Evolutionary conservation across 2,113 vertebrate species (phyloP), one percentile per base, ranked within the genome.

Genomic region (Rhinoderma darwinii): DNA sequence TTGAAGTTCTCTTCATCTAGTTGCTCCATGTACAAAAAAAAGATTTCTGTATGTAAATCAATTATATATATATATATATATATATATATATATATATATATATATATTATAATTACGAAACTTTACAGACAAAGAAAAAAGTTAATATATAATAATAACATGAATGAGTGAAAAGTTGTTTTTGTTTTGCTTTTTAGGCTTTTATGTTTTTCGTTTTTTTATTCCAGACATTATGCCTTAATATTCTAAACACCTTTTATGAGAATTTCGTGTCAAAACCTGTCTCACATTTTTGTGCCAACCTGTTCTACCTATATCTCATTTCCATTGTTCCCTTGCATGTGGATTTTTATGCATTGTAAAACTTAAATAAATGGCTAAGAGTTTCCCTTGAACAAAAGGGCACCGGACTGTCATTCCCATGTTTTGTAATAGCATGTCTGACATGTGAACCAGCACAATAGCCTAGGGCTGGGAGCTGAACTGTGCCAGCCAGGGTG

Each of bases 401-500:
- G 54, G 84, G n/a, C 74, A 66, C 4, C 44, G 30, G 41, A 22
- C 75, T 47, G 59, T 44, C 37, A 61, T 63, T 50, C 37, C 72
- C 18, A 79, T 30, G 54, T 66, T 14, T 41, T 83, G 30, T 43
- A 87, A 87, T 73, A 73, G 59, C 27, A 83, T 50, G 66, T 81
- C 50, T 47, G 63, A 84, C 63, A 70, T 59, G 54, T 39, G 61
- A 72, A 54, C 84, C 54, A 75, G 66, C 51, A 68, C 82, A 75
- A 66, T 75, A 68, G 74, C 74, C 54, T 27, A 68, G 43, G 39
- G 70, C 39, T 54, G 37, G 35, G 27, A 76, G 39, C 63, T 51
- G 50, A 84, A 61, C 81, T 51, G 39, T 73, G 66, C 35, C 61
- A 77, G 56, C 61, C 74, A 86, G 79, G 73, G 77, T 47, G 70